Conservation (phyloP, 2,888 invertebrate genomes). For the Polyploca ridens region DNA sequence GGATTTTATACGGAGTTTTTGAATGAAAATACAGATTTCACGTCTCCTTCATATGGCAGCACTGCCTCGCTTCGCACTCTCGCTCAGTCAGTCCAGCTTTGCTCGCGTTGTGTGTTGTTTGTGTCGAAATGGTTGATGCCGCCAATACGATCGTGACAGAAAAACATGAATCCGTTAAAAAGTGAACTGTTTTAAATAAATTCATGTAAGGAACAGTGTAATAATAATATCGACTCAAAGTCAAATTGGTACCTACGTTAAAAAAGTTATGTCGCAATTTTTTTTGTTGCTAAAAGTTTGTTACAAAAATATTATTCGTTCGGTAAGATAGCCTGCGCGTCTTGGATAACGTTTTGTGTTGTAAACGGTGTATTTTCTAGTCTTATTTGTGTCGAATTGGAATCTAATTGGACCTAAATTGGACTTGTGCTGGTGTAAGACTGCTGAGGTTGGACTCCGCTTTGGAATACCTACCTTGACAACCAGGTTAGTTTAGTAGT, state of each 20-base stretch:
- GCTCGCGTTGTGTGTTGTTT: constrained; percentile 43
- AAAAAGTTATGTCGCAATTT: constrained; percentile 47
- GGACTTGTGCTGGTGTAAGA: constrained; percentile 24
- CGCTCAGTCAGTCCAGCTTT: constrained; percentile 62
- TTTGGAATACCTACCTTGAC: not conserved
- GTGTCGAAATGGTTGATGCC: constrained; percentile 43
- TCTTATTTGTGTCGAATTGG: constrained; percentile 54
- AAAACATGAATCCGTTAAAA: constrained; percentile 52
- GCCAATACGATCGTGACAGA: constrained; percentile 55
- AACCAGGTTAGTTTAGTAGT: constrained; percentile 2
- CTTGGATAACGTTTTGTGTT: constrained; percentile 41
- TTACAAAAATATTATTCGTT: constrained; percentile 29
- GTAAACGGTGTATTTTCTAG: constrained; percentile 46
- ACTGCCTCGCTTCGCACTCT: too few relatives aligned
- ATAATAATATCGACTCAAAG: constrained; percentile 25
- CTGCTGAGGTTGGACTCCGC: not conserved
- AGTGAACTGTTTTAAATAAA: constrained; percentile 39
- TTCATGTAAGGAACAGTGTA: constrained; percentile 35
- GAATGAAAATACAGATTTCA: too few relatives aligned
- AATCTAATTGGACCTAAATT: constrained; percentile 56
- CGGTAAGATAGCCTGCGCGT: constrained; percentile 25
- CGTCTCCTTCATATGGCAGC: too few relatives aligned
- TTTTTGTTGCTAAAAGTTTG: constrained; percentile 37
- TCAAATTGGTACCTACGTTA: constrained; percentile 15
- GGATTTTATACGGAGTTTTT: too few relatives aligned